Evolutionary conservation across 2,888 invertebrate species (phyloP).

Genomic region (Drosophila emarginata): DNA sequence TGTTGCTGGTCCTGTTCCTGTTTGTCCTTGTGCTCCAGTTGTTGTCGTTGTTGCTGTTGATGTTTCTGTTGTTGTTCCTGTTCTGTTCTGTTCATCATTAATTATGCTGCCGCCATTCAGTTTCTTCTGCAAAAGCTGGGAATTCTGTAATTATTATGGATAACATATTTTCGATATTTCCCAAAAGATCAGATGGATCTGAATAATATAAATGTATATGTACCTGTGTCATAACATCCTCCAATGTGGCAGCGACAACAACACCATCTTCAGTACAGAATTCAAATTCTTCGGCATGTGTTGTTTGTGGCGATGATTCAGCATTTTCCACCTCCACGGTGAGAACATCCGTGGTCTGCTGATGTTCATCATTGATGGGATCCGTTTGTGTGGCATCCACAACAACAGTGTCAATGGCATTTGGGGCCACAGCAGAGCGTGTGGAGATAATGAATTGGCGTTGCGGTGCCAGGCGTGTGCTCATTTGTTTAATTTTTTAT

Average conservation of each 20-base stretch:
- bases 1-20: slow-evolving; percentile 8
- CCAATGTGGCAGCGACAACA: slow-evolving; percentile 73
- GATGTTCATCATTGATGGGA: slow-evolving; percentile 53
- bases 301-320: slow-evolving; percentile 36
- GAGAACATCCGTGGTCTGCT: slow-evolving; percentile 50
- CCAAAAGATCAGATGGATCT: background rate
- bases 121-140: slow-evolving; percentile 77
- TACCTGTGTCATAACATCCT: slow-evolving; percentile 80
- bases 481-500: slow-evolving; percentile 65
- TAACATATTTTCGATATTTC: background rate
- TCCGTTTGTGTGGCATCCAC: slow-evolving; percentile 61
- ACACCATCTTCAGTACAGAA: slow-evolving; percentile 68
- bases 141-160: slow-evolving; percentile 51
- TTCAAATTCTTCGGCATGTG: slow-evolving; percentile 61
- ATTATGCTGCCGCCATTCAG: slow-evolving; percentile 58
- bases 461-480: slow-evolving; percentile 81
- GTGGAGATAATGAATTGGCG: slow-evolving; percentile 80
- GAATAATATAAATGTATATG: slow-evolving; percentile 3
- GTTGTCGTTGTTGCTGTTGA: background rate
- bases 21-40: background rate
- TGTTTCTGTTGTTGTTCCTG: slow-evolving; percentile 1
- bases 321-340: slow-evolving; percentile 58
- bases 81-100: slow-evolving; percentile 38
- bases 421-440: slow-evolving; percentile 48
- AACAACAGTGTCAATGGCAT: slow-evolving; percentile 20